phyloP scores from a whole-genome alignment of 2,888 invertebrate genomes.

The Zootermopsis nevadensis region DNA sequence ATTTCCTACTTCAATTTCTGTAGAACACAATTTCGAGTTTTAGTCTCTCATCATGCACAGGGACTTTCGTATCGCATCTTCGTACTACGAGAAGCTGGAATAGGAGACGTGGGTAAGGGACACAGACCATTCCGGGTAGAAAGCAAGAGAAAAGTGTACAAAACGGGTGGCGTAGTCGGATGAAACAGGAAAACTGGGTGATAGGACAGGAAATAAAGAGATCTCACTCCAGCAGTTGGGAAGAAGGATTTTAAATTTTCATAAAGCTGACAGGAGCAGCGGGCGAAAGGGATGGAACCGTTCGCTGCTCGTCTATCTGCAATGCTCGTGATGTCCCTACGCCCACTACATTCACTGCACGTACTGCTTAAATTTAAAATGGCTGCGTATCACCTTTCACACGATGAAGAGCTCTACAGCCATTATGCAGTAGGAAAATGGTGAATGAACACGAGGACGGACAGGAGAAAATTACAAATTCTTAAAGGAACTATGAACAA shows the following conservation, averaged over 20 bases:
- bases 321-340: background rate
- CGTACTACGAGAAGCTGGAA: background rate
- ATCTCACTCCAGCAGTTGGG: slow-evolving; percentile 39
- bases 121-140: background rate
- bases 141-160: slow-evolving; percentile 40
- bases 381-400: background rate
- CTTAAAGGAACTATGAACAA: no score
- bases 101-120: slow-evolving; percentile 17
- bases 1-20: no score
- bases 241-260: slow-evolving; percentile 61
- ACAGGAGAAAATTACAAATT: no score
- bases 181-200: background rate
- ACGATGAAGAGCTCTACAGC: no score
- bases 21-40: no score
- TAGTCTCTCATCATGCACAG: no score
- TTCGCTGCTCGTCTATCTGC: background rate
- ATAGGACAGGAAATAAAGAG: slow-evolving; percentile 7
- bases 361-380: background rate
- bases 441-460: no score
- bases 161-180: slow-evolving; percentile 14
- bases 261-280: slow-evolving; percentile 60
- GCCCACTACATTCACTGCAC: background rate
- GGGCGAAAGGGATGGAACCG: slow-evolving; percentile 55
- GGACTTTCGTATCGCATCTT: background rate
- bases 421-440: no score